Evolutionary conservation across 2,888 invertebrate species (phyloP).

Genomic region (Meta bourneti): DNA sequence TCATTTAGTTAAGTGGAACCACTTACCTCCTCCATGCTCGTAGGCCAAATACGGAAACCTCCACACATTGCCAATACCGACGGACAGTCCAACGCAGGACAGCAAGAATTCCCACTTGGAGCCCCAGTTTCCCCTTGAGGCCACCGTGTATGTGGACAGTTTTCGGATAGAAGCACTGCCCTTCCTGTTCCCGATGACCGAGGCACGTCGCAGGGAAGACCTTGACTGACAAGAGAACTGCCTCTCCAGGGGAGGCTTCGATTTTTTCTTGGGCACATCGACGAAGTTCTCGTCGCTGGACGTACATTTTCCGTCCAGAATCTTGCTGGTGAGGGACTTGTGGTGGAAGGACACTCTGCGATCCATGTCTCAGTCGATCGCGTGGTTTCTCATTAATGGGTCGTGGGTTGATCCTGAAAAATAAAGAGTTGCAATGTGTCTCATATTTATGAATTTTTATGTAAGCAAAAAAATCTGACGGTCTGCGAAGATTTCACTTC

Average conservation of each 20-base stretch:
- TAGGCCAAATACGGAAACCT: slow-evolving; percentile 79
- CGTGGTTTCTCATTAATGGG: not conserved
- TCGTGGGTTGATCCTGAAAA: not conserved
- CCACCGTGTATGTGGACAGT: slow-evolving; percentile 66
- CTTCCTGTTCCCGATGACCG: slow-evolving; percentile 54
- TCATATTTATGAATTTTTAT: too few relatives aligned
- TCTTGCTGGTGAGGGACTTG: slow-evolving; percentile 67
- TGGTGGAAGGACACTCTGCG: slow-evolving; percentile 70
- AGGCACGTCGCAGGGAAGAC: slow-evolving; percentile 60
- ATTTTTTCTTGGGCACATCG: not conserved
- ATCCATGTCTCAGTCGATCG: slow-evolving; percentile 26
- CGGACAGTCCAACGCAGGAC: slow-evolving; percentile 80
- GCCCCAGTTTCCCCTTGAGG: slow-evolving; percentile 81
- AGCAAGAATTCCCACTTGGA: slow-evolving; percentile 80
- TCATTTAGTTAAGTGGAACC: too few relatives aligned
- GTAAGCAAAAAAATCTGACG: too few relatives aligned
- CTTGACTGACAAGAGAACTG: slow-evolving; percentile 50
- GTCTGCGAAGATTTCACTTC: too few relatives aligned
- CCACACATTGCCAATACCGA: slow-evolving; percentile 80
- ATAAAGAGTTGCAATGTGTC: too few relatives aligned
- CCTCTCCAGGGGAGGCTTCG: slow-evolving; percentile 30
- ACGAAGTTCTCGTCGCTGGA: slow-evolving; percentile 10
- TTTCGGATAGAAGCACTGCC: slow-evolving; percentile 69
- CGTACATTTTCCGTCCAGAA: slow-evolving; percentile 28
- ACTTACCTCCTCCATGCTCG: slow-evolving; percentile 79